Percentiles rank a stretch among this genome's conserved stretches.
phyloP scores from a whole-genome alignment of 2,113 vertebrate genomes.

The Mustela nigripes region DNA sequence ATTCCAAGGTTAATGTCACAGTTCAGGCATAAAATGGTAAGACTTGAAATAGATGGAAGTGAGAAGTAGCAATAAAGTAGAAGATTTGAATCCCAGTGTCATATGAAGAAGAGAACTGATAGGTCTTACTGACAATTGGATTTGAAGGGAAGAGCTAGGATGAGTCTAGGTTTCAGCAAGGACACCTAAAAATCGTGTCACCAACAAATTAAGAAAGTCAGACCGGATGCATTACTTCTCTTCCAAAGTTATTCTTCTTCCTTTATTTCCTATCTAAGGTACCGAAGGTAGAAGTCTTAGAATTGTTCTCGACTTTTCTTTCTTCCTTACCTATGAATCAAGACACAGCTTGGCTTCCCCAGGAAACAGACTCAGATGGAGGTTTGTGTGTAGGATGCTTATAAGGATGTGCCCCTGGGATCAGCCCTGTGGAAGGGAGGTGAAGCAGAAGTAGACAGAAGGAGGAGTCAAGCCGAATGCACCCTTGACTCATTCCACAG shows the following conservation, averaged over 20 bases:
- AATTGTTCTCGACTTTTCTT: not conserved
- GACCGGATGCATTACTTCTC: not conserved
- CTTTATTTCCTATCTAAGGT: not conserved
- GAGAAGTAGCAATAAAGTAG: not conserved
- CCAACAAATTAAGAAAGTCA: not conserved
- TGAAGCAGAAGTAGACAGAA: not conserved
- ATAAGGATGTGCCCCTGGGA: not conserved
- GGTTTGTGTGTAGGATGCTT: not conserved
- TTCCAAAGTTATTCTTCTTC: not conserved
- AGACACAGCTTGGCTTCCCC: not conserved
- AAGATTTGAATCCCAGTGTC: not conserved
- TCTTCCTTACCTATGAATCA: not conserved
- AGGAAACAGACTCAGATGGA: not conserved
- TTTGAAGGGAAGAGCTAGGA: not conserved
- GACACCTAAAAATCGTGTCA: not conserved
- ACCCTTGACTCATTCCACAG: not conserved
- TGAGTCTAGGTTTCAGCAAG: not conserved
- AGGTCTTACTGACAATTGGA: not conserved
- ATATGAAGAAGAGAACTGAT: not conserved
- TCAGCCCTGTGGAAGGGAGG: not conserved
- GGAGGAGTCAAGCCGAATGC: not conserved
- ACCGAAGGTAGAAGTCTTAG: not conserved
- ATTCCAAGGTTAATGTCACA: not conserved
- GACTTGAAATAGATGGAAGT: not conserved
- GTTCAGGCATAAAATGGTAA: not conserved